Conservation (phyloP, 1,140 invertebrate species). For the Bilobella aurantiaca region DNA sequence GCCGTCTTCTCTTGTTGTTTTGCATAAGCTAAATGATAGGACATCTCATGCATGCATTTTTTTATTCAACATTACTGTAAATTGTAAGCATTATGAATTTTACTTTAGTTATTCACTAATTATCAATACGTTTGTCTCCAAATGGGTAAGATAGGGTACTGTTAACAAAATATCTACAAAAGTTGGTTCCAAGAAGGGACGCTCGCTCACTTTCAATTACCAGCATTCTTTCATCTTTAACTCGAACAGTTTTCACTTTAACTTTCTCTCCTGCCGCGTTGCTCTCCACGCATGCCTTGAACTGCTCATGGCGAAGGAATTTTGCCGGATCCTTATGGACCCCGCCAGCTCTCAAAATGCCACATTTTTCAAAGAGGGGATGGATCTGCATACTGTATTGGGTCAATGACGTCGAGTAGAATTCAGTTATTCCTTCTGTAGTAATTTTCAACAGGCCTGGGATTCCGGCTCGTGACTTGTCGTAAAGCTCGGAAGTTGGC, state of each 20-base stretch:
- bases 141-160: background rate
- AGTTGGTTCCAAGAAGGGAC: background rate
- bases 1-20: no score
- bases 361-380: background rate
- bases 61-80: no score
- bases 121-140: background rate
- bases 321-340: background rate
- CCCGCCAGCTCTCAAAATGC: background rate
- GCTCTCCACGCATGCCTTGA: background rate
- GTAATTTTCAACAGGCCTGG: background rate
- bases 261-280: background rate
- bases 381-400: background rate
- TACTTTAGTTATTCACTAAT: no score
- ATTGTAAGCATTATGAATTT: no score
- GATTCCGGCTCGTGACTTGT: background rate
- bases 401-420: background rate
- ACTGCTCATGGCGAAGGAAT: background rate
- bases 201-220: background rate
- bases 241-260: background rate
- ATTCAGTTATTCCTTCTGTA: background rate
- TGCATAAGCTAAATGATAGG: no score
- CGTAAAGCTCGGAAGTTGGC: background rate
- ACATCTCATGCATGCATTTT: no score
- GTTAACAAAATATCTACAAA: background rate
- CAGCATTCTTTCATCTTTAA: background rate